Evolutionary conservation across 2,797 vertebrate species (phyloP).

Genomic region (Sebastes oblongus): DNA sequence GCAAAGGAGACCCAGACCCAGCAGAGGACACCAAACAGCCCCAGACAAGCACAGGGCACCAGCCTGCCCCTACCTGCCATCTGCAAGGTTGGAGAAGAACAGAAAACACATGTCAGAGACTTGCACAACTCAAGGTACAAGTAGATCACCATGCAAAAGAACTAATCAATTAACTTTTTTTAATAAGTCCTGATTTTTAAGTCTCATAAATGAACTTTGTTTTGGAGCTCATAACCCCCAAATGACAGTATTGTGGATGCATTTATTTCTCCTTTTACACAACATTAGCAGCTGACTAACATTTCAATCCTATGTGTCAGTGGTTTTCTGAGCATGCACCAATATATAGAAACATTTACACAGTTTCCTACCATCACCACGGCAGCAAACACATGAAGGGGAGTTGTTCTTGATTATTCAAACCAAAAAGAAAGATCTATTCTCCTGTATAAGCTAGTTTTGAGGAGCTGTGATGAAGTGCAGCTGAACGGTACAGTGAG

Average conservation of each 20-base stretch:
- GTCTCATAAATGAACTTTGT: not conserved
- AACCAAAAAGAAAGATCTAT: not conserved
- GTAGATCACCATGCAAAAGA: not conserved
- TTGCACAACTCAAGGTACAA: not conserved
- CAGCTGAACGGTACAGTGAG: not conserved
- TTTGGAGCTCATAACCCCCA: not conserved
- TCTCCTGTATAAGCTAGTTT: not conserved
- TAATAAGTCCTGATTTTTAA: not conserved
- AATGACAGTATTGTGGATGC: not conserved
- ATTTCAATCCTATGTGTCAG: not conserved
- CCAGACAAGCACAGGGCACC: constrained; percentile 71
- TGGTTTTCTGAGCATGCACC: too few relatives aligned
- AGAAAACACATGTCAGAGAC: not conserved
- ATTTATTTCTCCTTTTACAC: too few relatives aligned
- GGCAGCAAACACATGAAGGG: constrained; percentile 1
- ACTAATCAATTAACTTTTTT: too few relatives aligned
- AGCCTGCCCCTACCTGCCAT: constrained; percentile 70
- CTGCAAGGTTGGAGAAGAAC: constrained; percentile 37
- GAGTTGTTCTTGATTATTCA: not conserved
- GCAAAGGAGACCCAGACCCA: constrained; percentile 80
- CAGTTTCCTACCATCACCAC: too few relatives aligned
- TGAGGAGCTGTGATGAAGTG: not conserved
- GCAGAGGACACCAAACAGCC: constrained; percentile 71
- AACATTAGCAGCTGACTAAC: too few relatives aligned
- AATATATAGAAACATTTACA: too few relatives aligned